Percentiles rank a stretch among this genome's conserved stretches.
Conservation (phyloP, 2,797 vertebrate species). For the Ataeniobius toweri region DNA sequence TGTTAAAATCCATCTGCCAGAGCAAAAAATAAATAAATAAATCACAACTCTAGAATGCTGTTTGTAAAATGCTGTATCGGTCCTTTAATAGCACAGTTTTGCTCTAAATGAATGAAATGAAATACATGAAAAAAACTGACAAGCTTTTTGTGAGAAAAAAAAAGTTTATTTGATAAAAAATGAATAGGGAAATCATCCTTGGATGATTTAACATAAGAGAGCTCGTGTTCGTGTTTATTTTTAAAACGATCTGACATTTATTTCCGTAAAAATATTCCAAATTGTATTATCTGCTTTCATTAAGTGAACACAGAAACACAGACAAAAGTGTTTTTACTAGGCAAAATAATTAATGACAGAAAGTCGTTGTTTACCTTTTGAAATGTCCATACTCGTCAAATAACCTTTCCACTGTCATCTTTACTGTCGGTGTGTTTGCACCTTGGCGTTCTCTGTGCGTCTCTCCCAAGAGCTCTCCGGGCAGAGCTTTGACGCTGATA, state of each 20-base stretch:
- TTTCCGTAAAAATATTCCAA: not conserved
- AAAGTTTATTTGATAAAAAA: not conserved
- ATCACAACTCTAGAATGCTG: not conserved
- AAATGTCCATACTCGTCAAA: slow-evolving; percentile 85
- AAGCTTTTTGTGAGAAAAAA: not conserved
- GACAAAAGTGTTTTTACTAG: not conserved
- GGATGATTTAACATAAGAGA: not conserved
- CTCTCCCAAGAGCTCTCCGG: slow-evolving; percentile 3
- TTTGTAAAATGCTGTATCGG: not conserved
- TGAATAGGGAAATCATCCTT: not conserved
- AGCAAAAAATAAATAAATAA: not conserved
- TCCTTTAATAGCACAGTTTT: not conserved
- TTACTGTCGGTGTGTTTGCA: not conserved
- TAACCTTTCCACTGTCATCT: slow-evolving; percentile 78
- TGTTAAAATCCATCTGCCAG: too few species aligned
- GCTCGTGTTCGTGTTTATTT: not conserved
- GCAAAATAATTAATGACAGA: not conserved
- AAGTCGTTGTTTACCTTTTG: slow-evolving; percentile 64
- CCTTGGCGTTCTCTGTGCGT: slow-evolving; percentile 28
- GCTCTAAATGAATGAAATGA: not conserved
- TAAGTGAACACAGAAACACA: not conserved
- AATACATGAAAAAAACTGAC: not conserved
- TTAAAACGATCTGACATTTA: not conserved
- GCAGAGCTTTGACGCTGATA: slow-evolving; percentile 24
- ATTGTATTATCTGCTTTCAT: not conserved